Evolutionary conservation across 2,888 invertebrate species (phyloP).

Genomic region (Carpatolechia fugitivella): DNA sequence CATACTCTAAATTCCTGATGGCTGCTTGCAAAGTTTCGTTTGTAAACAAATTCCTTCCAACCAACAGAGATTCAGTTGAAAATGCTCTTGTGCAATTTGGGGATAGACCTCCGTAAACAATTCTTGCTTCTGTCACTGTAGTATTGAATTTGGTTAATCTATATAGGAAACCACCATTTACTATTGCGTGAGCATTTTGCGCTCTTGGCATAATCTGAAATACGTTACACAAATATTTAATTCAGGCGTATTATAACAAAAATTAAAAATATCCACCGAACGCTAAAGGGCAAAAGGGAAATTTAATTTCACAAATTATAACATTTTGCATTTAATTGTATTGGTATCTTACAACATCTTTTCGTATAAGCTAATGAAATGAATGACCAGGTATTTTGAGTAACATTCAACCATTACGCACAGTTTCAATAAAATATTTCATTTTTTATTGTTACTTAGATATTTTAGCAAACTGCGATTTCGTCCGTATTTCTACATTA

Average conservation of each 20-base stretch:
- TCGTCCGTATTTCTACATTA: slow-evolving; percentile 37
- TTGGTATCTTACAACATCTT: too few relatives aligned
- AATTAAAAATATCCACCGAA: too few relatives aligned
- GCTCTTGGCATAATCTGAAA: slow-evolving; percentile 84
- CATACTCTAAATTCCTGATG: slow-evolving; percentile 38
- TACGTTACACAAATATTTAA: neutral
- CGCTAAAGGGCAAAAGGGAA: too few relatives aligned
- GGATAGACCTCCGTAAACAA: slow-evolving; percentile 81
- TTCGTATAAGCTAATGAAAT: too few relatives aligned
- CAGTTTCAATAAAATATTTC: too few relatives aligned
- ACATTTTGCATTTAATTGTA: too few relatives aligned
- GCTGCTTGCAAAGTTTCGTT: slow-evolving; percentile 60
- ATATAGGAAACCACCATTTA: slow-evolving; percentile 86
- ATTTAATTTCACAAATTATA: too few relatives aligned
- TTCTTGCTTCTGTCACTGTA: slow-evolving; percentile 63
- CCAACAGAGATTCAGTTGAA: slow-evolving; percentile 70
- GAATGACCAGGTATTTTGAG: too few relatives aligned
- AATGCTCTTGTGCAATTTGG: slow-evolving; percentile 64
- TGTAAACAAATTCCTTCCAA: slow-evolving; percentile 61
- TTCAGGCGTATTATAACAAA: too few relatives aligned
- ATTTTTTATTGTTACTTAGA: too few relatives aligned
- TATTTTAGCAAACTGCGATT: too few relatives aligned
- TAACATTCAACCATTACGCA: too few relatives aligned
- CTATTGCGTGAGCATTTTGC: slow-evolving; percentile 86
- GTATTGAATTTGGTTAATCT: slow-evolving; percentile 64